Conservation (phyloP, 1,140 invertebrate species). For the Grapholita molesta region DNA sequence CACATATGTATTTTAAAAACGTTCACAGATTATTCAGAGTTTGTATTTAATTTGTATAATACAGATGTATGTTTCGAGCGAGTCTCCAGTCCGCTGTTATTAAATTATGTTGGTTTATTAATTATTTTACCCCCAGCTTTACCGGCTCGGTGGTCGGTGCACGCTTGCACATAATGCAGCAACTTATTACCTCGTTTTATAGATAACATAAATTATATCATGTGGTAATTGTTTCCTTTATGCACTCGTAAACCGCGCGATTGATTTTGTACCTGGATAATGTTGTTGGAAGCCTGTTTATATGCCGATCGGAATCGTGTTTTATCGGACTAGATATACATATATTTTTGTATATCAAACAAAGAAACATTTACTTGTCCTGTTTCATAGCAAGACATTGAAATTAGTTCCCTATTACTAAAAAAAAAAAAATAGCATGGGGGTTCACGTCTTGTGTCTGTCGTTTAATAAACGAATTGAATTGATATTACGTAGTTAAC, state of each 20-base stretch:
- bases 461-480: too few relatives aligned
- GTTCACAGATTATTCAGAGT: neutral
- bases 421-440: too few relatives aligned
- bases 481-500: neutral
- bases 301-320: too few relatives aligned
- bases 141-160: neutral
- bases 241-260: neutral
- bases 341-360: too few relatives aligned
- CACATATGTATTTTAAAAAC: too few relatives aligned
- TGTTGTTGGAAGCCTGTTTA: neutral
- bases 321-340: too few relatives aligned
- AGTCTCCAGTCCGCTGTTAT: constrained; percentile 37
- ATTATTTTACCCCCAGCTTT: constrained; percentile 8
- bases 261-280: neutral
- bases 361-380: too few relatives aligned
- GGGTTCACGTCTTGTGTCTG: too few relatives aligned
- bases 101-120: constrained; percentile 28
- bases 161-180: neutral
- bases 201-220: neutral
- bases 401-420: too few relatives aligned
- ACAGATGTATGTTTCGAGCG: too few relatives aligned
- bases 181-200: neutral
- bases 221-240: neutral
- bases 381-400: too few relatives aligned
- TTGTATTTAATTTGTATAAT: neutral